Evolutionary conservation across 2,888 invertebrate species (phyloP).

Genomic region (Sussaba pulchella): DNA sequence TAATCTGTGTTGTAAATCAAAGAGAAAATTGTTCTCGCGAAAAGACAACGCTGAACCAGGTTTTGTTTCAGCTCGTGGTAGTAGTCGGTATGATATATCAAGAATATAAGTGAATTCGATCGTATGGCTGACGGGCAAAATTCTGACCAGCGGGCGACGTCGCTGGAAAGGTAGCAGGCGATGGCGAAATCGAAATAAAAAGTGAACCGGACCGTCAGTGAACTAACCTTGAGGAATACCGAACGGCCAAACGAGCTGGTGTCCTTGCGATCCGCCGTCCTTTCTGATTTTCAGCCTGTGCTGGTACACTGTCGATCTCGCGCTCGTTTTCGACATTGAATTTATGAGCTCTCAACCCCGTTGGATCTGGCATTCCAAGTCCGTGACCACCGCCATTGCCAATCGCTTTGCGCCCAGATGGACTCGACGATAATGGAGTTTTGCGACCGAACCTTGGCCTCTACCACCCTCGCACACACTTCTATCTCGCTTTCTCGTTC

Average conservation of each 20-base stretch:
- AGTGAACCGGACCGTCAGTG: too few relatives aligned
- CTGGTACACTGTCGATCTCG: conserved; percentile 48
- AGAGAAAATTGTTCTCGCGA: neutral
- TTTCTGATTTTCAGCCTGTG: conserved; percentile 54
- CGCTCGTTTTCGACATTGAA: conserved; percentile 61
- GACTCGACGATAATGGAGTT: conserved; percentile 74
- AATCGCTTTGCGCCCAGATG: conserved; percentile 57
- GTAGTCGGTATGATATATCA: too few relatives aligned
- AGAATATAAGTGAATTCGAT: too few relatives aligned
- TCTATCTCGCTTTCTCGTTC: conserved; percentile 22
- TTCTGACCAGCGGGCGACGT: too few relatives aligned
- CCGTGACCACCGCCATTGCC: conserved; percentile 21
- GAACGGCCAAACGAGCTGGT: conserved; percentile 47
- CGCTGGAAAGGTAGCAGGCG: too few relatives aligned
- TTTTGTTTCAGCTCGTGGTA: too few relatives aligned
- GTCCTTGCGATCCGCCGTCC: conserved; percentile 22
- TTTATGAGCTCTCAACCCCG: conserved; percentile 69
- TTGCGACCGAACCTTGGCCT: conserved; percentile 55
- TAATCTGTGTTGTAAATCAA: neutral
- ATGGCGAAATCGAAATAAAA: too few relatives aligned
- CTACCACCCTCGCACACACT: conserved; percentile 18
- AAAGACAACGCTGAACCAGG: neutral
- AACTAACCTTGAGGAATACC: conserved; percentile 53
- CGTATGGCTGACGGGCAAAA: too few relatives aligned
- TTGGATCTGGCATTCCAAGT: conserved; percentile 38